Conservation (phyloP, 2,797 vertebrate species). For the Allobates femoralis region DNA sequence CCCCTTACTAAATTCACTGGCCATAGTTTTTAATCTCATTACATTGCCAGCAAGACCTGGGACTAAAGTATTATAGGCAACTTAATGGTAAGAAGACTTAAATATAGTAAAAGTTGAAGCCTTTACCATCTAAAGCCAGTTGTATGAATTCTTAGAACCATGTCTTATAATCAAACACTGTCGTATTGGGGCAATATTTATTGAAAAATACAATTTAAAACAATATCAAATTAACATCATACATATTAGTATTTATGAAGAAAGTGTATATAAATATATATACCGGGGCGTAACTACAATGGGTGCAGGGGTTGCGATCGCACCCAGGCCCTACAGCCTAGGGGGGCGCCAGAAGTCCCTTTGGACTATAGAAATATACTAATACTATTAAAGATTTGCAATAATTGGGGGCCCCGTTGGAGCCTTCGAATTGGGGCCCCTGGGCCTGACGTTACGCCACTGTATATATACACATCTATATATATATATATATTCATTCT, state of each 20-base stretch:
- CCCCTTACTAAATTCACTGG: neutral
- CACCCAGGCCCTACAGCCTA: no score
- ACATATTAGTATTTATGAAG: neutral
- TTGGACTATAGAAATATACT: no score
- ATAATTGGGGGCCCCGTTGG: no score
- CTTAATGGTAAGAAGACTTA: neutral
- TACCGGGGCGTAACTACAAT: no score
- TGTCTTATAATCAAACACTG: neutral
- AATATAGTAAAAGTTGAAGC: neutral
- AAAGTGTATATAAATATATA: neutral
- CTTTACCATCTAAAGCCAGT: neutral
- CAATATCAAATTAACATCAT: neutral
- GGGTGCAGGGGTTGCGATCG: no score
- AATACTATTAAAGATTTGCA: no score
- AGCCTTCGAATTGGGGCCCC: no score
- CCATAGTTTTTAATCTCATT: neutral
- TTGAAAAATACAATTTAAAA: neutral
- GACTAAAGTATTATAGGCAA: slow-evolving; percentile 4
- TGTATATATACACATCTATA: no score
- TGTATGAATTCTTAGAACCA: neutral
- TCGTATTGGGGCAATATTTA: neutral
- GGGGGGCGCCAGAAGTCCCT: no score
- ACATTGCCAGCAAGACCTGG: neutral
- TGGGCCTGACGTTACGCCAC: no score
- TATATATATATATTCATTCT: no score